Evolutionary conservation across 92 coral and sea anemone genomes (phyloP).

Genomic region (Siderastrea siderea): DNA sequence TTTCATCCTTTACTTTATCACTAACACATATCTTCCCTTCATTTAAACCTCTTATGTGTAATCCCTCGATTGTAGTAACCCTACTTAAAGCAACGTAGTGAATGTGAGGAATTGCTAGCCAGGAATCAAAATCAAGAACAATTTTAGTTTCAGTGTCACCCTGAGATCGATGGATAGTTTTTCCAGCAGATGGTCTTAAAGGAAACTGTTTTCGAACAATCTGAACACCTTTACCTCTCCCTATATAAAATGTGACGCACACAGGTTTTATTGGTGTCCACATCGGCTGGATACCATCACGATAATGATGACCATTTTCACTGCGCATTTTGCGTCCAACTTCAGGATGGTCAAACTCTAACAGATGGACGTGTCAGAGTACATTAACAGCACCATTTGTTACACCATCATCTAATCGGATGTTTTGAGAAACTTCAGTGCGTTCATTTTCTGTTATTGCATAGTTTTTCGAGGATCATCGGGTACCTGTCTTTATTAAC

Average conservation of each 20-base stretch:
- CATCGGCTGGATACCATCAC: neutral
- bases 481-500: neutral
- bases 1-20: too few species aligned
- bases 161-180: conserved; percentile 61
- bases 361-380: conserved; percentile 27
- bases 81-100: conserved; percentile 68
- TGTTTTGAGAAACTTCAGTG: conserved; percentile 15
- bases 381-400: conserved; percentile 54
- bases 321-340: conserved; percentile 58
- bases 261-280: conserved; percentile 60
- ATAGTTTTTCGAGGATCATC: conserved; percentile 42
- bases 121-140: conserved; percentile 40
- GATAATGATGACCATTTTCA: conserved; percentile 41
- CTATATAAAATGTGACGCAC: conserved; percentile 29
- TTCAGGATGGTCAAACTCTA: conserved; percentile 45
- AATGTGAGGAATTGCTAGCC: conserved; percentile 53
- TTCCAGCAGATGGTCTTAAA: conserved; percentile 54
- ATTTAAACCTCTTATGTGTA: conserved; percentile 6
- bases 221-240: neutral
- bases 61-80: conserved; percentile 59
- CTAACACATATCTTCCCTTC: too few species aligned
- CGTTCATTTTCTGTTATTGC: conserved; percentile 21
- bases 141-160: conserved; percentile 62
- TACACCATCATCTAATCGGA: conserved; percentile 33
- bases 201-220: conserved; percentile 65